phyloP scores from a whole-genome alignment of 2,113 vertebrate genomes.

The Ornithorhynchus anatinus region DNA sequence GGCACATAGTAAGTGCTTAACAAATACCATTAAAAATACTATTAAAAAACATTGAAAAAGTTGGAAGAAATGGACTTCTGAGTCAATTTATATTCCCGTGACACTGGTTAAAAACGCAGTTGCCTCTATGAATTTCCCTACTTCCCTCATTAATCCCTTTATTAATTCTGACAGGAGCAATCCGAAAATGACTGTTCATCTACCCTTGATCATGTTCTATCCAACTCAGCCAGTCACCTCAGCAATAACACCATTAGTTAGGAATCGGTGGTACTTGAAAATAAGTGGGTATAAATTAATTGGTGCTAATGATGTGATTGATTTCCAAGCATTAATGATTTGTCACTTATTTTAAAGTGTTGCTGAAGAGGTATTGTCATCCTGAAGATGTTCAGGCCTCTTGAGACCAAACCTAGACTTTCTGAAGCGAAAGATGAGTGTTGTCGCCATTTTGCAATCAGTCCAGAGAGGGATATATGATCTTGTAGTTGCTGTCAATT shows the following conservation, averaged over 20 bases:
- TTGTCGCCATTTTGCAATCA: too few species aligned
- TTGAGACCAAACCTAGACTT: neutral
- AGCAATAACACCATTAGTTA: slow-evolving; percentile 11
- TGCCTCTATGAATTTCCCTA: neutral
- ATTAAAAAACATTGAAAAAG: too few species aligned
- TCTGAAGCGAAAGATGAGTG: too few species aligned
- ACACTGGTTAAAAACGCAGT: neutral
- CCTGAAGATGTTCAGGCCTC: neutral
- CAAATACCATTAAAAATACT: too few species aligned
- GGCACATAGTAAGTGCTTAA: too few species aligned
- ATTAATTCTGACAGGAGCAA: slow-evolving; percentile 11
- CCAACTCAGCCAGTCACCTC: neutral
- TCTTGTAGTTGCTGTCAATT: too few species aligned
- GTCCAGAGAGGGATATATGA: too few species aligned
- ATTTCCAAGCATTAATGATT: slow-evolving; percentile 25
- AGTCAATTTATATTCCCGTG: neutral
- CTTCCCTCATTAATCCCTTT: neutral
- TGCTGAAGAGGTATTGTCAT: neutral
- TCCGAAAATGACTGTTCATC: neutral
- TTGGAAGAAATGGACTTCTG: neutral
- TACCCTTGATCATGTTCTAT: neutral
- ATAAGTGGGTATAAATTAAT: slow-evolving; percentile 11
- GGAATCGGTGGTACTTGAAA: slow-evolving; percentile 10
- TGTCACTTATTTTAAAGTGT: neutral
- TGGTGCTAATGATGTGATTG: slow-evolving; percentile 17